Evolutionary conservation across 2,888 invertebrate genomes (phyloP).

Genomic region (Drosophila monieri): DNA sequence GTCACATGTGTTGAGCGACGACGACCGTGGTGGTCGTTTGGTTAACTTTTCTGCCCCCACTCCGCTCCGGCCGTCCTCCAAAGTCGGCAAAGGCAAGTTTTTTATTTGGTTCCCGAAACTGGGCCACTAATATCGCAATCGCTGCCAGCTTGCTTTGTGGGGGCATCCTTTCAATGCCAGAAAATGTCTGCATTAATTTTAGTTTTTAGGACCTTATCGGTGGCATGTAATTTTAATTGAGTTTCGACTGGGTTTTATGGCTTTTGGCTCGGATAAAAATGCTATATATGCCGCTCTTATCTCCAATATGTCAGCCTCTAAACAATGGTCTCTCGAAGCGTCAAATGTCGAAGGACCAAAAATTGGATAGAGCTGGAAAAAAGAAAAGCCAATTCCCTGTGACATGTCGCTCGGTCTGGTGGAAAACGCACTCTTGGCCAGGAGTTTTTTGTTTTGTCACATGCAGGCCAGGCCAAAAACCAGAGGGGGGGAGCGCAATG

Average conservation of each 20-base stretch:
- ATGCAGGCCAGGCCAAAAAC: slow-evolving; percentile 5
- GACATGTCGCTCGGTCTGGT: slow-evolving; percentile 30
- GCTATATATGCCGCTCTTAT: slow-evolving; percentile 31
- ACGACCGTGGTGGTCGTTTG: slow-evolving; percentile 58
- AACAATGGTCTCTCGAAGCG: slow-evolving; percentile 41
- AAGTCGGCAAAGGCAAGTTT: background rate
- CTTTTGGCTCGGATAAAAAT: slow-evolving; percentile 34
- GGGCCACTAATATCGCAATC: slow-evolving; percentile 26
- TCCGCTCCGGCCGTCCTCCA: background rate
- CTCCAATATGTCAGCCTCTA: slow-evolving; percentile 64
- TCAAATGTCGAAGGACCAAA: slow-evolving; percentile 20
- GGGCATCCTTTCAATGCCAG: slow-evolving; percentile 30
- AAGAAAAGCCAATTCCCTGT: slow-evolving; percentile 31
- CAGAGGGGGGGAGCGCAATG: slow-evolving; percentile 1
- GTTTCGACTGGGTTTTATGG: slow-evolving; percentile 47
- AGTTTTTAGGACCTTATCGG: slow-evolving; percentile 34
- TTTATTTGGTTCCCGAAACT: slow-evolving; percentile 28
- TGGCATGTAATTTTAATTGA: slow-evolving; percentile 59
- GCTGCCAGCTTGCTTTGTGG: slow-evolving; percentile 17
- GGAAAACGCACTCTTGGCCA: slow-evolving; percentile 35
- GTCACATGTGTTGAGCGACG: slow-evolving; percentile 52
- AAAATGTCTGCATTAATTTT: slow-evolving; percentile 62
- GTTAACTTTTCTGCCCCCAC: slow-evolving; percentile 58
- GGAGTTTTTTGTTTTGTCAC: slow-evolving; percentile 2
- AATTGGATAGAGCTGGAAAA: background rate